Evolutionary conservation across 2,113 vertebrate genomes (phyloP).

Genomic region (Onychorhynchus coronatus): DNA sequence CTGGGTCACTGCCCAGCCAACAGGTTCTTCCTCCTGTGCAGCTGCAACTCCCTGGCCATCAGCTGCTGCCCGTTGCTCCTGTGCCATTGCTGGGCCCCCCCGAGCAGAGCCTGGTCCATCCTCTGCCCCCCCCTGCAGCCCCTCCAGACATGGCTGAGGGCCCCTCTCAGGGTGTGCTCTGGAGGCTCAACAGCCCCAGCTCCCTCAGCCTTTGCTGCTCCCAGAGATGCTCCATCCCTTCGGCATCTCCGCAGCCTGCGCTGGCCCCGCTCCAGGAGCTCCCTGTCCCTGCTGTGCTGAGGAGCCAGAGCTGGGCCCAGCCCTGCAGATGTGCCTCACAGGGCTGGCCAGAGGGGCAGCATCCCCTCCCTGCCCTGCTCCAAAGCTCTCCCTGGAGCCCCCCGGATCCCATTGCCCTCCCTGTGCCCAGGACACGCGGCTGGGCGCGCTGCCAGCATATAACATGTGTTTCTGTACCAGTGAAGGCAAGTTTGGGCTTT

Average conservation of each 20-base stretch:
- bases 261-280: background rate
- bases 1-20: too few species aligned
- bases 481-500: background rate
- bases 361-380: background rate
- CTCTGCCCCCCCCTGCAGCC: background rate
- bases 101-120: too few species aligned
- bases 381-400: background rate
- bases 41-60: too few species aligned
- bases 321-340: background rate
- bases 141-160: background rate
- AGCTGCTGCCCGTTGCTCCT: too few species aligned
- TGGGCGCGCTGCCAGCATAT: background rate
- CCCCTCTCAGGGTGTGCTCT: background rate
- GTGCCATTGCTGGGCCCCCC: too few species aligned
- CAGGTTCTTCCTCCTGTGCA: too few species aligned
- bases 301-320: background rate
- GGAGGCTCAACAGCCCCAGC: background rate
- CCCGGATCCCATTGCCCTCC: background rate
- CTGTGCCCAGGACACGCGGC: background rate
- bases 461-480: background rate
- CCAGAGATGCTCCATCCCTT: background rate
- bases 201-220: background rate
- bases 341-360: background rate
- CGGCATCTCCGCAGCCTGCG: background rate
- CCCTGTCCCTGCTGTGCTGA: background rate